These are phyloP conservation scores for Chironomus tepperi DNA, from an alignment of 1,140 invertebrate genomes.

Conservation along the genomic window DNA sequence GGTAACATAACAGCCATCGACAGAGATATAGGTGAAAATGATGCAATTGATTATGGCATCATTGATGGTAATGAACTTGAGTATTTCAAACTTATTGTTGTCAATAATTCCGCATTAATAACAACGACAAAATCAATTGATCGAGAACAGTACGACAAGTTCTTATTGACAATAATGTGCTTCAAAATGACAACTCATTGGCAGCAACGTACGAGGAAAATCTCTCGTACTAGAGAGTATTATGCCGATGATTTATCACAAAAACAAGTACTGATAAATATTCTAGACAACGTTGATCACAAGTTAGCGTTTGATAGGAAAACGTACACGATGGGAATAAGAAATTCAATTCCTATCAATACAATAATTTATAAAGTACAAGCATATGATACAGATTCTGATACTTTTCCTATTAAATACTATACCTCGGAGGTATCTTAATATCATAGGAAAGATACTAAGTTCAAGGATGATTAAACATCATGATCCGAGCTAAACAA, in stretches of 20 bases:
- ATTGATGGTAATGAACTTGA: slow-evolving; percentile 64
- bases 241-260: slow-evolving; percentile 56
- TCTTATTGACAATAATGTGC: slow-evolving; percentile 60
- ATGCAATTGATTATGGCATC: slow-evolving; percentile 63
- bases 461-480: slow-evolving; percentile 42
- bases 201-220: slow-evolving; percentile 38
- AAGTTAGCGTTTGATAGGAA: slow-evolving; percentile 54
- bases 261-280: slow-evolving; percentile 53
- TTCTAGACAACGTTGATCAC: slow-evolving; percentile 68
- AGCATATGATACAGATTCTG: slow-evolving; percentile 58
- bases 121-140: slow-evolving; percentile 54
- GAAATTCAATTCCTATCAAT: slow-evolving; percentile 65
- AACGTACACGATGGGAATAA: slow-evolving; percentile 61
- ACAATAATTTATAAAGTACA: slow-evolving; percentile 56
- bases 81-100: slow-evolving; percentile 52
- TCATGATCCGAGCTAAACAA: slow-evolving; percentile 51
- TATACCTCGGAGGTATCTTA: slow-evolving; percentile 53
- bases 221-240: slow-evolving; percentile 37
- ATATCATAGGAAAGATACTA: slow-evolving; percentile 44
- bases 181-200: slow-evolving; percentile 45
- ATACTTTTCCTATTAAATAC: slow-evolving; percentile 54
- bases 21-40: slow-evolving; percentile 65
- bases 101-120: slow-evolving; percentile 56
- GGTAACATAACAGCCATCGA: slow-evolving; percentile 60
- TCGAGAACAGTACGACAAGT: slow-evolving; percentile 50